phyloP scores from a whole-genome alignment of 2,888 invertebrate genomes.

The Drosophila rellima region DNA sequence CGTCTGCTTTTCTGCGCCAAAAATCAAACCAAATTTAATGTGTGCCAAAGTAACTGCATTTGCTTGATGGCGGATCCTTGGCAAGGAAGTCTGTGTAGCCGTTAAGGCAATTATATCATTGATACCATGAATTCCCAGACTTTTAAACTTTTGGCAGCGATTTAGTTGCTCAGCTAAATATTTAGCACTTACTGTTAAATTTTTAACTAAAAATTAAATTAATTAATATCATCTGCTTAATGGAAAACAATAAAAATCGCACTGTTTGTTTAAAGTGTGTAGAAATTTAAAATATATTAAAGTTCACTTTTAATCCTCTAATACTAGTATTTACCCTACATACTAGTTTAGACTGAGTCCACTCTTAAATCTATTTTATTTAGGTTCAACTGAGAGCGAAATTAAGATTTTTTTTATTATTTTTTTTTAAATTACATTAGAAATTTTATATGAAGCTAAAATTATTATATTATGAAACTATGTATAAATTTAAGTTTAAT shows the following conservation, averaged over 20 bases:
- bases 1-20: conserved; percentile 24
- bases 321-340: no score
- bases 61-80: conserved; percentile 34
- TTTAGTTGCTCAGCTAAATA: conserved; percentile 10
- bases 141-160: conserved; percentile 15
- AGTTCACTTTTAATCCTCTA: no score
- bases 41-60: conserved; percentile 63
- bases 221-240: neutral
- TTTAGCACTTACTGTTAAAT: conserved; percentile 3
- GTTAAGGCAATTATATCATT: conserved; percentile 56
- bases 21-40: conserved; percentile 68
- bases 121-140: conserved; percentile 31
- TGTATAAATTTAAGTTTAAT: no score
- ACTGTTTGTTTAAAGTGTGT: neutral
- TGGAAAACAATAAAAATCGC: neutral
- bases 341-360: no score
- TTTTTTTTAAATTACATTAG: no score
- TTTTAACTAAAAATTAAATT: neutral
- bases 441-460: no score
- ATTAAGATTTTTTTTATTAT: no score
- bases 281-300: no score
- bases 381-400: no score
- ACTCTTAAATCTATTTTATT: no score
- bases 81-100: conserved; percentile 23
- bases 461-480: no score